A percentile compares a stretch with the other conserved stretches of the same genome.
These are phyloP conservation scores for Rhabdomys pumilio DNA, from an alignment of 2,797 vertebrate genomes.

Conservation along the genomic window DNA sequence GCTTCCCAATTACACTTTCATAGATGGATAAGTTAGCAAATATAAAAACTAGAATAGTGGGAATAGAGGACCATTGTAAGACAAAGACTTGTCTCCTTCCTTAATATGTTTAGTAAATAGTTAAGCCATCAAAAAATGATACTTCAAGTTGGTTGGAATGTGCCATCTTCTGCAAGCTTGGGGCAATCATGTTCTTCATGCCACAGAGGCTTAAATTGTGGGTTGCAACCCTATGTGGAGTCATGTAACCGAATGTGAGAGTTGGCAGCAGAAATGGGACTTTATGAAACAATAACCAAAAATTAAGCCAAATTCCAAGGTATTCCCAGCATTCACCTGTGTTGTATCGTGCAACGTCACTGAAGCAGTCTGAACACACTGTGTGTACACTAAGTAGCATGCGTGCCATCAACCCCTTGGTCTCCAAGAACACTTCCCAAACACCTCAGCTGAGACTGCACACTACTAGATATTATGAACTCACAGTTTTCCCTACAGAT, in stretches of 20 bases:
- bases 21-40: not conserved
- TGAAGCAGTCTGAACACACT: not conserved
- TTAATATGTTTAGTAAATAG: not conserved
- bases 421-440: not conserved
- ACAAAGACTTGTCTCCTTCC: not conserved
- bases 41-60: not conserved
- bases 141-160: not conserved
- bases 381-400: not conserved
- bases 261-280: not conserved
- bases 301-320: not conserved
- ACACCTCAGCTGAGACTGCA: not conserved
- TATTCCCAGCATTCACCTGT: not conserved
- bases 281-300: not conserved
- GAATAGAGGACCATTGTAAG: not conserved
- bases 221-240: no score
- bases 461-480: not conserved
- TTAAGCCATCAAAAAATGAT: conserved; percentile 3
- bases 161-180: not conserved
- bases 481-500: not conserved
- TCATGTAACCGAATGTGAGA: not conserved
- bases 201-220: not conserved
- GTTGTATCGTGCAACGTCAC: not conserved
- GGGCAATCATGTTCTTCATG: not conserved
- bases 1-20: not conserved
- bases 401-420: not conserved